Conservation (phyloP, 1,140 invertebrate species). For the silkworm (Bombyx mori) region DNA sequence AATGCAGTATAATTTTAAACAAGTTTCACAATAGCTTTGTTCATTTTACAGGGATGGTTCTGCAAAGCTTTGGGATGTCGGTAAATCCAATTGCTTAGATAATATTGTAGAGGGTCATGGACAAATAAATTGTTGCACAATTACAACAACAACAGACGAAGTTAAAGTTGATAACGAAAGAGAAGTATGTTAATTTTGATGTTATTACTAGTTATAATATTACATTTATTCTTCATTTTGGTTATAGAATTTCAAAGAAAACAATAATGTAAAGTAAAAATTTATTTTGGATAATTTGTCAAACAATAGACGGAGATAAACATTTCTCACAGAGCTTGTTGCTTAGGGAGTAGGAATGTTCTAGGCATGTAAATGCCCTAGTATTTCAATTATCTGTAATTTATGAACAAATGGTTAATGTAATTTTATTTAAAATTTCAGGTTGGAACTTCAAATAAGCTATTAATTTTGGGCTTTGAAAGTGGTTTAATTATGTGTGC, state of each 20-base stretch:
- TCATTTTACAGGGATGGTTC: slow-evolving; percentile 74
- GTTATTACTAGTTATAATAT: slow-evolving; percentile 9
- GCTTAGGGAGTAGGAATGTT: too few relatives aligned
- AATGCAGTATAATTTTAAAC: too few relatives aligned
- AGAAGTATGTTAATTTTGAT: slow-evolving; percentile 42
- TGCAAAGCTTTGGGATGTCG: slow-evolving; percentile 81
- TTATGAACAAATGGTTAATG: not conserved
- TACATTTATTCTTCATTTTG: too few relatives aligned
- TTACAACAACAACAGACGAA: slow-evolving; percentile 35
- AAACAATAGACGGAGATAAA: too few relatives aligned
- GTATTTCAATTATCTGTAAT: not conserved
- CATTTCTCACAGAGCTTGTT: too few relatives aligned
- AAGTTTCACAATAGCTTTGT: too few relatives aligned
- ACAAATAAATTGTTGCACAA: slow-evolving; percentile 56
- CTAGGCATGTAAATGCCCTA: too few relatives aligned
- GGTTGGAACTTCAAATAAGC: slow-evolving; percentile 77
- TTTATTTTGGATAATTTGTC: too few relatives aligned
- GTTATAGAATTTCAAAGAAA: too few relatives aligned
- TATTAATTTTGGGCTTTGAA: slow-evolving; percentile 77
- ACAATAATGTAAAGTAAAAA: too few relatives aligned
- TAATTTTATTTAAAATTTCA: slow-evolving; percentile 45
- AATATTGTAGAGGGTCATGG: slow-evolving; percentile 62
- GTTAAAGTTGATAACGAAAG: slow-evolving; percentile 48
- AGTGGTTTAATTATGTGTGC: slow-evolving; percentile 72
- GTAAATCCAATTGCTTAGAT: slow-evolving; percentile 72